phyloP scores from a whole-genome alignment of 2,888 invertebrate species.

The Drosophila nr. fundita region DNA sequence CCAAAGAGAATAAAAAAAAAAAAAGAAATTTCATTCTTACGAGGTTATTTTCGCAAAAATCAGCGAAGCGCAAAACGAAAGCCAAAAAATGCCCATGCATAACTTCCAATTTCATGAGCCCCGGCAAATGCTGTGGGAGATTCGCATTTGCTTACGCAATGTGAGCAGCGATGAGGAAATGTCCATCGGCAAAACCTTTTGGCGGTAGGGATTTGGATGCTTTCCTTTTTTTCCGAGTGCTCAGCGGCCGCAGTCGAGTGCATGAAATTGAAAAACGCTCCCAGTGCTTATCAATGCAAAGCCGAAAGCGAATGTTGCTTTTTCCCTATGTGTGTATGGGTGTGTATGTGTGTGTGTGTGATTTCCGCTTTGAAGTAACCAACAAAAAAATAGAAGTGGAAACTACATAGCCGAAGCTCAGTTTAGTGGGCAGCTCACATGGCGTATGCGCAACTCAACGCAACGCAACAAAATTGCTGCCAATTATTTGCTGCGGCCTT shows the following conservation, averaged over 20 bases:
- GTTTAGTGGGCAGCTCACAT: constrained; percentile 34
- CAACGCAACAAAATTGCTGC: constrained; percentile 28
- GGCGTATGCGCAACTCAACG: constrained; percentile 11
- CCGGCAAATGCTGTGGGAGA: constrained; percentile 32
- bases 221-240: constrained; percentile 1
- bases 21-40: background rate
- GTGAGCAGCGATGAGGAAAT: constrained; percentile 44
- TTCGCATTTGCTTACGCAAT: constrained; percentile 40
- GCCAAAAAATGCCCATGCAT: constrained; percentile 31
- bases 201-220: constrained; percentile 6
- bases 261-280: constrained; percentile 57
- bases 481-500: constrained; percentile 61
- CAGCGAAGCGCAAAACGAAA: constrained; percentile 19
- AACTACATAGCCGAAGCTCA: constrained; percentile 5
- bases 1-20: background rate
- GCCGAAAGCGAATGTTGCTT: constrained; percentile 33
- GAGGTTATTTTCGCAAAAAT: constrained; percentile 23
- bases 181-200: constrained; percentile 27
- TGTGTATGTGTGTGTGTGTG: constrained; percentile 1
- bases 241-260: constrained; percentile 59
- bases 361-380: constrained; percentile 21
- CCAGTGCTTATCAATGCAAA: constrained; percentile 49
- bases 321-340: constrained; percentile 10
- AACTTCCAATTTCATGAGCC: constrained; percentile 29
- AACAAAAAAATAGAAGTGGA: background rate